Conservation (phyloP, 2,797 vertebrate genomes). For the Dipus sagitta region DNA sequence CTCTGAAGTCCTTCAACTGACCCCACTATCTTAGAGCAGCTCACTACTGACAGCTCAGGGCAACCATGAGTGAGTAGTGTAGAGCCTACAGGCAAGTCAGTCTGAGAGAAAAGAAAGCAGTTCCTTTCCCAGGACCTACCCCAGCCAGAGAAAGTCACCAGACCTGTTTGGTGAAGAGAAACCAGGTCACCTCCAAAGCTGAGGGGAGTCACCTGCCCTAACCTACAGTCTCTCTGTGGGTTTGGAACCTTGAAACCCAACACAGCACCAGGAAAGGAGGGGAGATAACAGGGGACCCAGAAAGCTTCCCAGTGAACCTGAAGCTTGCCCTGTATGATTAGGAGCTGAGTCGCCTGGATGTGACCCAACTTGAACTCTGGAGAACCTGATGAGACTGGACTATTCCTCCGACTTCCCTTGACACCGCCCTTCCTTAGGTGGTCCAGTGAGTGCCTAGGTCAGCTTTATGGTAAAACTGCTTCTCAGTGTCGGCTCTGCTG, state of each 20-base stretch:
- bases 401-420: neutral
- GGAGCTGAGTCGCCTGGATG: neutral
- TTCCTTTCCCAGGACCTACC: conserved; percentile 71
- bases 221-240: conserved; percentile 19
- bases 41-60: neutral
- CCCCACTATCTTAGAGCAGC: neutral
- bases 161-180: conserved; percentile 76
- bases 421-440: neutral
- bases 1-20: conserved; percentile 25
- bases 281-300: neutral
- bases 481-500: neutral
- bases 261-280: conserved; percentile 37
- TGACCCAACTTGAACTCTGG: neutral
- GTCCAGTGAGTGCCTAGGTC: neutral
- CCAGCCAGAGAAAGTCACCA: conserved; percentile 77
- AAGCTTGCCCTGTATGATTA: conserved; percentile 22
- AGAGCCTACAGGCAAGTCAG: neutral
- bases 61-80: neutral
- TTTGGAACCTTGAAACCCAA: conserved; percentile 56
- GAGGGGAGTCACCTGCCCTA: conserved; percentile 25
- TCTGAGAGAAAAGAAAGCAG: conserved; percentile 43
- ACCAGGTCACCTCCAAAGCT: conserved; percentile 69
- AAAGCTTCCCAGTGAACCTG: neutral
- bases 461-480: neutral
- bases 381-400: neutral